These are phyloP conservation scores for Lamprologus lemairii DNA, from an alignment of 2,113 vertebrate genomes.

Conservation along the genomic window DNA sequence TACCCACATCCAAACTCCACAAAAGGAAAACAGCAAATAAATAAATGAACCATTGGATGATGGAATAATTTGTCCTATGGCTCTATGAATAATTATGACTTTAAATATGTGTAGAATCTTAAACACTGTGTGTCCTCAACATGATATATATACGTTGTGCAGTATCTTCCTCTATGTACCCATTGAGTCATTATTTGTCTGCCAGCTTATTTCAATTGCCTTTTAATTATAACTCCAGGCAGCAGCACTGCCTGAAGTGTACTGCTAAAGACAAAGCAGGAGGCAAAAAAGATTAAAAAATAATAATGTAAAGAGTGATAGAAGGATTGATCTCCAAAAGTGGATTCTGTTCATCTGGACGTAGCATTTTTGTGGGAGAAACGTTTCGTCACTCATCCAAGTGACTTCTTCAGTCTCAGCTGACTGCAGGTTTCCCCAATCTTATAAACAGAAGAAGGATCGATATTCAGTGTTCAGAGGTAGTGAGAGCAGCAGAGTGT, in stretches of 20 bases:
- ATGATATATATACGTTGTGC: rapidly evolving
- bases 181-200: background rate
- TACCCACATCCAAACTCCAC: background rate
- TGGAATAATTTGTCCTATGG: background rate
- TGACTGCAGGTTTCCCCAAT: background rate
- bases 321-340: constrained; percentile 9
- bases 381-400: rapidly evolving
- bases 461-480: constrained; percentile 33
- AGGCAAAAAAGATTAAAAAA: background rate
- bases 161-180: background rate
- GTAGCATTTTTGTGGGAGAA: rapidly evolving
- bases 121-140: background rate
- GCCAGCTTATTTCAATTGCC: background rate
- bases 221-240: background rate
- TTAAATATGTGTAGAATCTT: background rate
- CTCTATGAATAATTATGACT: background rate
- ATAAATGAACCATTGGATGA: background rate
- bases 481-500: background rate
- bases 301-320: background rate
- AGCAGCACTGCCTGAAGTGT: background rate
- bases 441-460: background rate
- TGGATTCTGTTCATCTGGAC: background rate
- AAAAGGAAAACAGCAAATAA: rapidly evolving
- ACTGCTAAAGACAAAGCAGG: background rate
- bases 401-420: background rate